phyloP scores from a whole-genome alignment of 2,113 vertebrate genomes.

The Myotis yumanensis region DNA sequence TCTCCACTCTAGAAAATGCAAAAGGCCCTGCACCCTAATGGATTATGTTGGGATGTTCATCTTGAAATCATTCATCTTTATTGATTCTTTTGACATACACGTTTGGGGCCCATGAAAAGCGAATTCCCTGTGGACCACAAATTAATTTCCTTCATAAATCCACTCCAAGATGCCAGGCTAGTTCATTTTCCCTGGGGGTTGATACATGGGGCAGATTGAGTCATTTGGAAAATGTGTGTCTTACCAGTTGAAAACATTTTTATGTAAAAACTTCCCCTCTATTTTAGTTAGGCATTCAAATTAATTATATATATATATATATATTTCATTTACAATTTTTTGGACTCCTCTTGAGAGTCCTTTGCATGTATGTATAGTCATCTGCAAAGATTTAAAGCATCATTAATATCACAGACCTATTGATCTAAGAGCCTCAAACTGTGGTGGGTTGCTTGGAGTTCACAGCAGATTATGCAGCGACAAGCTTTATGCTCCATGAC shows the following conservation, averaged over 20 bases:
- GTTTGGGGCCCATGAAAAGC: constrained; percentile 40
- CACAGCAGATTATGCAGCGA: neutral
- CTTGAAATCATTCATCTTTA: constrained; percentile 64
- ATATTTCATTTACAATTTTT: neutral
- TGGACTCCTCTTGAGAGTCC: neutral
- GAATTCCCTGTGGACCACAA: constrained; percentile 45
- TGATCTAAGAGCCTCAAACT: neutral
- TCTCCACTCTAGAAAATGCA: constrained; percentile 33
- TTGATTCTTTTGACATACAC: constrained; percentile 59
- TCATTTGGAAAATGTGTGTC: neutral
- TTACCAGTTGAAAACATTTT: neutral
- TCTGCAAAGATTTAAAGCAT: neutral
- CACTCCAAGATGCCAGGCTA: neutral
- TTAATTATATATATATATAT: neutral
- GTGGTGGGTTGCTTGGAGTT: no score
- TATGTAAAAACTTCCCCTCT: neutral
- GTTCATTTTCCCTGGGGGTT: constrained; percentile 36
- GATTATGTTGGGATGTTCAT: constrained; percentile 22
- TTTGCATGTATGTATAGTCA: neutral
- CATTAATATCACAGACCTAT: neutral
- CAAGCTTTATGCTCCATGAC: neutral
- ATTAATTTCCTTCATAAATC: constrained; percentile 63
- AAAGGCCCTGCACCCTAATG: neutral
- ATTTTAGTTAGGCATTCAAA: neutral
- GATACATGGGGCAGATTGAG: neutral